Evolutionary conservation across 2,888 invertebrate species (phyloP).

Genomic region (Drosophila subquinaria): DNA sequence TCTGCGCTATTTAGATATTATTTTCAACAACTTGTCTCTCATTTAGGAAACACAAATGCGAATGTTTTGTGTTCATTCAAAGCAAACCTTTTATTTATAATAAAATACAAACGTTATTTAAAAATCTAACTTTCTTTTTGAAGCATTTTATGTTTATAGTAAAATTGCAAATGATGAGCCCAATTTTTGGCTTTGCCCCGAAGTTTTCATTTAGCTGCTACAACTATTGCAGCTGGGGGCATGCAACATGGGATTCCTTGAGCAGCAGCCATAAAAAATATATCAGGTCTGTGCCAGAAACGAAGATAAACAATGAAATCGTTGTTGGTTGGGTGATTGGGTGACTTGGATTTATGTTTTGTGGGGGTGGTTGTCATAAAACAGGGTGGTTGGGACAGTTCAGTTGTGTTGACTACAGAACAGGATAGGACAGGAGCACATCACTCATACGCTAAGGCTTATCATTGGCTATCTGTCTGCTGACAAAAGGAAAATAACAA

Average conservation of each 20-base stretch:
- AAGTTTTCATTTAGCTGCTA: not conserved
- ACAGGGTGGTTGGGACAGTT: slow-evolving; percentile 22
- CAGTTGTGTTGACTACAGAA: not conserved
- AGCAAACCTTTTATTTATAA: no score
- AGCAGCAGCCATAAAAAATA: slow-evolving; percentile 19
- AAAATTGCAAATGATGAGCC: not conserved
- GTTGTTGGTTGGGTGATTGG: slow-evolving; percentile 19
- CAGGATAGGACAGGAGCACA: slow-evolving; percentile 47
- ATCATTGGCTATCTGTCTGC: slow-evolving; percentile 81
- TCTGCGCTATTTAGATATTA: no score
- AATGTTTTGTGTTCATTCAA: no score
- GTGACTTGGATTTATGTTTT: not conserved
- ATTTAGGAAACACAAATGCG: no score
- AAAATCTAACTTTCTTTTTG: no score
- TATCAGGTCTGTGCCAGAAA: not conserved
- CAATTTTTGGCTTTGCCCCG: not conserved
- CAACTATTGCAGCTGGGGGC: not conserved
- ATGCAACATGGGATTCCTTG: slow-evolving; percentile 7
- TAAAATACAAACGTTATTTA: no score
- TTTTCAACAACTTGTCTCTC: no score
- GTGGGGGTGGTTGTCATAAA: slow-evolving; percentile 6
- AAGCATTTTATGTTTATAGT: no score
- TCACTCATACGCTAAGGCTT: slow-evolving; percentile 79
- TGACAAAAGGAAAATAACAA: slow-evolving; percentile 69
- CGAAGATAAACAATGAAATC: slow-evolving; percentile 24